Conservation (phyloP, 2,797 vertebrate species). For the Rhabdomys pumilio region DNA sequence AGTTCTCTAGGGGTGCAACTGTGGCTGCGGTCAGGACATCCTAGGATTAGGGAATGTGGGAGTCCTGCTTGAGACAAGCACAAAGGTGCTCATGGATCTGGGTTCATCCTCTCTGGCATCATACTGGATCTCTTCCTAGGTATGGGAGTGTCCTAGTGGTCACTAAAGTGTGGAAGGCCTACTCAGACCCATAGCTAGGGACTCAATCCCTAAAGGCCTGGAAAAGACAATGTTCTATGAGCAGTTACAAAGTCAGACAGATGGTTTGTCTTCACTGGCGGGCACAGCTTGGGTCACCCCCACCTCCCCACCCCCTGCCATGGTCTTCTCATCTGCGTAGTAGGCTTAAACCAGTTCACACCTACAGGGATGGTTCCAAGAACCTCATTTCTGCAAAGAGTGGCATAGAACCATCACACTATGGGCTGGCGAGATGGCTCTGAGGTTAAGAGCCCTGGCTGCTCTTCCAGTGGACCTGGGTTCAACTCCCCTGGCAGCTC, state of each 20-base stretch:
- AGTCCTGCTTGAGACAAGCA: neutral
- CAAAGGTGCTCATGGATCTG: neutral
- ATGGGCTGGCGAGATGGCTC: neutral
- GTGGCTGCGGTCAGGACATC: neutral
- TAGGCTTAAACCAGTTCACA: accelerated
- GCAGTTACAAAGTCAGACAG: neutral
- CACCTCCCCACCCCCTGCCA: accelerated
- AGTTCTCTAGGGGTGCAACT: neutral
- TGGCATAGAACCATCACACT: neutral
- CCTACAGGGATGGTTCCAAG: accelerated
- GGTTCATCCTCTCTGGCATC: neutral
- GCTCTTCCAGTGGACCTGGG: neutral
- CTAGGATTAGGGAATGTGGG: neutral
- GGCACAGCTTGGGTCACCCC: neutral
- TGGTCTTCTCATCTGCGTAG: neutral
- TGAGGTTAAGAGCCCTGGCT: neutral
- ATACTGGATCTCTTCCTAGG: accelerated
- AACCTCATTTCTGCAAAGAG: neutral
- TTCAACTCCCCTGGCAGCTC: neutral
- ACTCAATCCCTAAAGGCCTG: neutral
- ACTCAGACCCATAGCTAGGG: neutral
- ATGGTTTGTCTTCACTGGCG: accelerated
- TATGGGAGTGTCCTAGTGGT: accelerated
- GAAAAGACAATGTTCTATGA: accelerated
- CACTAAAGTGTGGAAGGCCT: accelerated